Conservation (phyloP, 1,140 invertebrate species). For the Oncopodura yosiiana region DNA sequence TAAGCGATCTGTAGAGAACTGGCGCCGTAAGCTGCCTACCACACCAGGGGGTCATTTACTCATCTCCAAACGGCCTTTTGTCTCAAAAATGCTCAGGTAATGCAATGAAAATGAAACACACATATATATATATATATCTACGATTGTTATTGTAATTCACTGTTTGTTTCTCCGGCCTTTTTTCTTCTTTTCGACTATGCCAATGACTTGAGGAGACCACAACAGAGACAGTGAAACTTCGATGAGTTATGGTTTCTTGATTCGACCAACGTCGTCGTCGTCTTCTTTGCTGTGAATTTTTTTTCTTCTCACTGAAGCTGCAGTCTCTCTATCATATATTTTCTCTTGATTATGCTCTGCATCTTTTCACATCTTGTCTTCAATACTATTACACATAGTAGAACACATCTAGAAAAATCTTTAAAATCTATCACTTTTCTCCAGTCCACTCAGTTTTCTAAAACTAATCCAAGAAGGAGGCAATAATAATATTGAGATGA, state of each 20-base stretch:
- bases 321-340: not conserved
- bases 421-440: no score
- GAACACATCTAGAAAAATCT: no score
- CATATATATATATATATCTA: no score
- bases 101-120: conserved; percentile 32
- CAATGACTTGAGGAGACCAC: no score
- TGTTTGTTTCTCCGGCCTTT: conserved; percentile 32
- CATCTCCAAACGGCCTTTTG: conserved; percentile 35
- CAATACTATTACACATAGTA: no score
- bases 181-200: conserved; percentile 4
- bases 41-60: conserved; percentile 35
- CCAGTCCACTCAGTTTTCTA: no score
- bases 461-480: no score
- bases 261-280: conserved; percentile 9
- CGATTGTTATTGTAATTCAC: conserved; percentile 36
- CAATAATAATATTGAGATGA: no score
- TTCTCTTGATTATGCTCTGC: not conserved
- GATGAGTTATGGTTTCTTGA: conserved; percentile 24
- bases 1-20: conserved; percentile 31
- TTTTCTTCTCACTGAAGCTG: conserved; percentile 7
- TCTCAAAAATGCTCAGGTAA: conserved; percentile 35
- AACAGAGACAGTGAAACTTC: conserved; percentile 1
- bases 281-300: conserved; percentile 1
- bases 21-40: conserved; percentile 35
- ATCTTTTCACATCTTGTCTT: not conserved